Evolutionary conservation across 2,113 vertebrate species (phyloP), one percentile per base, ranked within the genome.

Genomic region (Aptenodytes patagonicus): DNA sequence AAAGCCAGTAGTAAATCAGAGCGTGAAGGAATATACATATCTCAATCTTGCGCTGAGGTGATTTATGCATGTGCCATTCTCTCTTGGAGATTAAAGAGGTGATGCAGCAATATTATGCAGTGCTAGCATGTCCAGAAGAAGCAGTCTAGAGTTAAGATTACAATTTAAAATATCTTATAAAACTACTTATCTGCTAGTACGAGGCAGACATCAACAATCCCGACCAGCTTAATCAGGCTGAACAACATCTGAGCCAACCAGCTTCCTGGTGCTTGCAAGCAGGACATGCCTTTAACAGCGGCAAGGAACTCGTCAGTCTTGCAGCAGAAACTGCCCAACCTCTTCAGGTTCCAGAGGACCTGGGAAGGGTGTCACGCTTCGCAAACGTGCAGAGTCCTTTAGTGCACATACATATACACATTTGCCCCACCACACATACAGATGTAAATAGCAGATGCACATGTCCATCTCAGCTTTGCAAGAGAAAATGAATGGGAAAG

Each of bases 161-260:
- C 36, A 55, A n/a, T 29, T 76, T 13, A 72, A 94, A 95, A 5
- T 25, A 87, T 14, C 42, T 94, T 71, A 44, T 49, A 84, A 87
- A 93, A 87, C 60, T 6, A 87, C 66, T 97, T 94, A 82, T 97
- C 91, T 95, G 90, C 96, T 87, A 42, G 47, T 15, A 75, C 0
- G 47, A 93, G 90, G 83, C 77, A 95, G 94, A 91, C 68, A 87
- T 13, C 95, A 72, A 42, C 89, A 87, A 31, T 84, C 77, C 89
- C 47, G 47, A 49, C 18, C 95, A 84, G 86, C 77, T 69, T 20
- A 62, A 20, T 8, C 60, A 83, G 88, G 88, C 83, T 81, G 90
- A 64, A n/a, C 87, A 86, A 31, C 84, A 89, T 61, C 18, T 78
- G 93, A 94, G 90, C 57, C 93, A 68, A n/a, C 52, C 94, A 87